Evolutionary conservation across 92 coral and sea anemone genomes (phyloP), one percentile per base, ranked within the genome.

Genomic region (Muricea muricata): DNA sequence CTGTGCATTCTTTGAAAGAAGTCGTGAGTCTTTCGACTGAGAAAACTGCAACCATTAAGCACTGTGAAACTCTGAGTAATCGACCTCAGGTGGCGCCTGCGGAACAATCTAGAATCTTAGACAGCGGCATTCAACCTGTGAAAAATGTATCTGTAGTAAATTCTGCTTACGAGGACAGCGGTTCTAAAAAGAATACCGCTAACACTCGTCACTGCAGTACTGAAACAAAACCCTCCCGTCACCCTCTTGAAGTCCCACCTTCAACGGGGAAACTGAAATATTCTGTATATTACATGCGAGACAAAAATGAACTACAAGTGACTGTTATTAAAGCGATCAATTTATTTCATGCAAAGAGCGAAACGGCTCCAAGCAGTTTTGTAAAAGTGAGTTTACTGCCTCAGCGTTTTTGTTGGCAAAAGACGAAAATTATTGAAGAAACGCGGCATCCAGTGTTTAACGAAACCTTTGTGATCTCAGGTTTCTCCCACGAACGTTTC

Each of bases 381-480:
- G 93, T 94, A 0, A 96, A 96, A 66, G 84, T 96, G 25, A 88
- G 93, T 46, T 84, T 96, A 11, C 87, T 96, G 1, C 99, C 99
- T 0, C 99, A 94, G 65, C 97, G 94, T 66, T 96, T 92, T 78
- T 96, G 99, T 35, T 96, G 99, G 99, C 99, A 96, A 75, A 81
- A 94, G 66, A 96, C 99, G 0, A 92, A 93, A 68, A 85, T 93
- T 11, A 56, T 92, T 32, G 92, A 90, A 31, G 94, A 86, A 71
- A 90, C 83, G 21, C 79, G 90, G 4, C 90, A 96, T 55, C 97
- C 99, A 25, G 89, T 93, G 11, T 96, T 92, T 57, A 96, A 93
- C 83, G 99, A 96, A 73, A 92, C 93, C 6, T 96, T 96, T 61
- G 93, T 96, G 25, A 94, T 96, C 46, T 96, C 99, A 0, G 99